Base-by-base conservation (phyloP, 2,888 invertebrate species). In the Apomyelois bistriatella region DNA sequence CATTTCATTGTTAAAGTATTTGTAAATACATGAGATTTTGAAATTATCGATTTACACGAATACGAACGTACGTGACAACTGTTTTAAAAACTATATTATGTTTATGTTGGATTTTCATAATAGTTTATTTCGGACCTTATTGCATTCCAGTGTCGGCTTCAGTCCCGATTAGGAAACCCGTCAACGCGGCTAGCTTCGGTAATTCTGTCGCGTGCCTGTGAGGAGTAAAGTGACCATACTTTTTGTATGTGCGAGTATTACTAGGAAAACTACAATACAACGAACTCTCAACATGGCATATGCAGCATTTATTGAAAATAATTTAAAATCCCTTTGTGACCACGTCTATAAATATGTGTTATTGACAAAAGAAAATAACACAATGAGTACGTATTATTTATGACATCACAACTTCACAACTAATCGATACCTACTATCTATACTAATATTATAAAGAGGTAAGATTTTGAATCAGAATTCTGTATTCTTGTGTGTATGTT, bases 151-250 rank as follows among this genome's bases (percentile, higher is more conserved):
- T 56, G 63, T 62, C 66, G 64, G 61, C 64, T 57, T 56, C 62
- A 65, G 59, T 69, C 82, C 82, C 69, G 67, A 79, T 81, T 76
- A 75, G 81, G 83, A 81, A 83, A 81, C 80, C 66, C 72, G 83
- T 78, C 78, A 75, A 74, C 68, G 71, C 68, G 16, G 58, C 62
- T 70, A 71, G 66, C 62, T 57, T 58, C 22, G 49, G 8, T 49
- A 38, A 40, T 65, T 54, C 65, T 69, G 81, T 75, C 84, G 76
- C 82, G 82, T 84, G 82, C 78, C 77, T 75, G 32, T 35, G 35
- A 66, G 57, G 56, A 57, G 59, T 72, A 63, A 15, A 62, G 64
- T 64, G 66, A 58, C 74, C 60, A 71, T 28, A 30, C 46, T 50
- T 48, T 59, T 51, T 32, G 53, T 36, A 40, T n/a, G n/a, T n/a